Base-by-base conservation (phyloP, 2,113 vertebrate genomes). In the Cheirogaleus medius region DNA sequence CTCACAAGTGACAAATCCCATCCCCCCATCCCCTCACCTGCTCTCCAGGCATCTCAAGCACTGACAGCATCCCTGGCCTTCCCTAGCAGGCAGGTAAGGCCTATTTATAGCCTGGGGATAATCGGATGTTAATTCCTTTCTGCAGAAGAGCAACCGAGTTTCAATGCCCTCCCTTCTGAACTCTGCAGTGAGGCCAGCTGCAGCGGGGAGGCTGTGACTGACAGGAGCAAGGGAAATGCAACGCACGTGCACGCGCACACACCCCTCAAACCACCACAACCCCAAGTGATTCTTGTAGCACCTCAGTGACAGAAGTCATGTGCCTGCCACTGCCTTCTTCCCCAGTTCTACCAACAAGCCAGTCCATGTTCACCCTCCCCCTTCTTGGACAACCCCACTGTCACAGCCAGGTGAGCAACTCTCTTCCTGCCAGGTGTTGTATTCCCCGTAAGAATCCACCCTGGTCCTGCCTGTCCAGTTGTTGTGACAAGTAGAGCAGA, bases 311-410 rank as follows among this genome's bases (percentile, higher is more conserved):
- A n/a, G 13, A 81, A 27, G 54, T 23, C 56, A 37, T 44, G 60
- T 39, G 44, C 32, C 52, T 60, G 27, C 63, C 56, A 11, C 37
- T 29, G 37, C n/a, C 23, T 8, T 18, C 81, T 12, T 20, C 32
- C 44, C 8, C 58, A 44, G n/a, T 17, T 23, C 85, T 47, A 20
- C 18, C 39, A 13, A 21, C 37, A 77, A 49, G 20, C 49, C 66
- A 56, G 2, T 0, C 73, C 49, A 4, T 0, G 1, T 23, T 47
- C 12, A 1, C 27, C 44, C 34, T 39, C 5, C 60, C 11, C 25
- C 25, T 27, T 63, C 60, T 12, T 63, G 27, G 60, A 63, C 10
- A 29, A 27, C 25, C 34, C 58, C 13, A 1, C 17, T 34, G 21
- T 39, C 8, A 21, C 58, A 15, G 52, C 12, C 37, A 25, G 25